Percentiles rank a stretch among this genome's conserved stretches.
phyloP scores from a whole-genome alignment of 2,113 vertebrate species.

The Paratilapia polleni region DNA sequence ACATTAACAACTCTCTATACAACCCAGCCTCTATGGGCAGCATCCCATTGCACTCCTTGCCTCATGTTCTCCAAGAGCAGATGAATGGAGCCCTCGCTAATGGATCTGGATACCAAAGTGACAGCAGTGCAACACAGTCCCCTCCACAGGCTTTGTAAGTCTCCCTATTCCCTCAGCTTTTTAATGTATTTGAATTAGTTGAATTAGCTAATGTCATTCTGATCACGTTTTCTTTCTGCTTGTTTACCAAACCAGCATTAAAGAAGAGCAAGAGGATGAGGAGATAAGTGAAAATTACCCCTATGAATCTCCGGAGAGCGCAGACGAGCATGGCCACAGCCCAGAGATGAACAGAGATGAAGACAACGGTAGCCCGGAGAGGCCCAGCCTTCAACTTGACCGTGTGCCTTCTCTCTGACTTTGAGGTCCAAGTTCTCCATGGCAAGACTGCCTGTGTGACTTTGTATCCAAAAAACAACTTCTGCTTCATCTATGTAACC shows the following conservation, averaged over 20 bases:
- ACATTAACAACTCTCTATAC: conserved; percentile 88
- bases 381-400: conserved; percentile 86
- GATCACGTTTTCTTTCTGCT: not conserved
- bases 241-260: conserved; percentile 83
- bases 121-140: conserved; percentile 94
- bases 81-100: conserved; percentile 91
- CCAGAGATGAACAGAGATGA: conserved; percentile 88
- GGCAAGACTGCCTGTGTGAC: conserved; percentile 45
- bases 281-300: conserved; percentile 90
- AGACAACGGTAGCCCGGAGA: conserved; percentile 87
- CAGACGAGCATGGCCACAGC: conserved; percentile 88
- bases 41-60: conserved; percentile 89
- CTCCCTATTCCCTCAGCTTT: not conserved
- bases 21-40: conserved; percentile 91
- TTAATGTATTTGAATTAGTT: not conserved
- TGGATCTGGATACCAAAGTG: conserved; percentile 92
- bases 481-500: conserved; percentile 68
- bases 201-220: not conserved
- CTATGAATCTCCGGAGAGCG: conserved; percentile 88
- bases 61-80: conserved; percentile 90
- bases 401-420: conserved; percentile 77
- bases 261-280: conserved; percentile 93
- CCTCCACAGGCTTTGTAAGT: conserved; percentile 92
- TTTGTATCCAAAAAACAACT: conserved; percentile 39
- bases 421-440: conserved; percentile 14